These are phyloP conservation scores for Nomada ruficornis DNA, from an alignment of 2,888 invertebrate species.

Conservation along the genomic window DNA sequence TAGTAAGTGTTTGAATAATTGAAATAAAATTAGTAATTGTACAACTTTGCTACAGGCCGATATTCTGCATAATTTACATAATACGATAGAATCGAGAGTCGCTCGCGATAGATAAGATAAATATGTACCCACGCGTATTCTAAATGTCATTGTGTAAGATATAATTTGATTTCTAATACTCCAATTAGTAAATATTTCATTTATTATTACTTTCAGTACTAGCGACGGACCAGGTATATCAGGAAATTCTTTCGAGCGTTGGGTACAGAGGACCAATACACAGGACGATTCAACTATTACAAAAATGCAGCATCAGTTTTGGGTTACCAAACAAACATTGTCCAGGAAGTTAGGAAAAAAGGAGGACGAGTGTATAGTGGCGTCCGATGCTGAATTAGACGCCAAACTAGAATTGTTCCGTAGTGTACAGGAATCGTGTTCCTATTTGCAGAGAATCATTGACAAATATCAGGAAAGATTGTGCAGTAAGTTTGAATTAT, in stretches of 20 bases:
- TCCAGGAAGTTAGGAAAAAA: constrained; percentile 97
- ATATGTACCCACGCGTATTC: constrained; percentile 7
- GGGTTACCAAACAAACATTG: constrained; percentile 98
- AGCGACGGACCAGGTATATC: constrained; percentile 77
- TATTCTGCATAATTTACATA: neutral
- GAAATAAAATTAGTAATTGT: neutral
- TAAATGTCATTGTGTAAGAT: neutral
- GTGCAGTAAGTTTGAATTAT: constrained; percentile 87
- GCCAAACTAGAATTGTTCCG: constrained; percentile 97
- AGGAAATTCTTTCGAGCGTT: constrained; percentile 85
- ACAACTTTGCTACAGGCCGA: neutral
- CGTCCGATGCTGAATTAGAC: constrained; percentile 98
- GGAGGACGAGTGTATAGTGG: constrained; percentile 98
- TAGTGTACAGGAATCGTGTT: constrained; percentile 96
- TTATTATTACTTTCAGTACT: constrained; percentile 72
- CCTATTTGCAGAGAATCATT: constrained; percentile 93
- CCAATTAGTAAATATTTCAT: neutral
- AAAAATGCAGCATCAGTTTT: constrained; percentile 97
- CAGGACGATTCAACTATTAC: constrained; percentile 84
- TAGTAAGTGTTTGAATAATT: constrained; percentile 58
- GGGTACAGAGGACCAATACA: constrained; percentile 84
- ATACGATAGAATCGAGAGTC: constrained; percentile 12
- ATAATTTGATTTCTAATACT: neutral
- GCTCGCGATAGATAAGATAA: constrained; percentile 22
- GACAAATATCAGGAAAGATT: constrained; percentile 97